Base-by-base conservation (phyloP, 2,888 invertebrate genomes). In the Cistogaster globosa region DNA sequence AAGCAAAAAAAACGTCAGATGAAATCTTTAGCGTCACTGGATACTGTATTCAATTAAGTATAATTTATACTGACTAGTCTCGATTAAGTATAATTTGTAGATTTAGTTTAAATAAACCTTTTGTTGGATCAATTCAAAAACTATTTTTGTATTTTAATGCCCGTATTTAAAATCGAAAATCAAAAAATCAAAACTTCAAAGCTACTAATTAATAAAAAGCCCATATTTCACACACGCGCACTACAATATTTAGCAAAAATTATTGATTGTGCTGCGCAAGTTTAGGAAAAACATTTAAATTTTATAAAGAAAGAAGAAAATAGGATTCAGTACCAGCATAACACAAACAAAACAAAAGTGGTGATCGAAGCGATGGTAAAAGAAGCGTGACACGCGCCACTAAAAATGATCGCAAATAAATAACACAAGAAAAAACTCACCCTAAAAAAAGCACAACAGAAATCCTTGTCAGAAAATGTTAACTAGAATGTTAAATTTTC, bases 301-400 rank as follows among this genome's bases (percentile, higher is more conserved):
- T 53, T 38, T 42, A 51, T 53, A 32, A 51, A 58, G 32, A 65
- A 71, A 45, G 38, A 74, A 32, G n/a, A 16, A 53, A 42, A 42
- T 12, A 60, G 26, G 5, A 63, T 26, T 63, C 8, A 48, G 63
- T 85, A 85, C 85, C 85, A 82, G 85, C 85, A 85, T 85, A 75
- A 69, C 38, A 20, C n/a, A 68, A 58, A 58, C 78, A 60, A 65
- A 74, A 53, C 48, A 79, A 75, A 75, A 68, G 45, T 78, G 58
- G 60, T 68, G 82, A 71, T 78, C 74, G 69, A 53, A 51, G 65
- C 26, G 58, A 58, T 77, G 69, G 55, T 22, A 60, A 74, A 51
- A 67, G 18, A 71, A 84, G 60, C 60, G 84, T 81, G 74, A 79
- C 78, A 83, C 83, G 83, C 75, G 78, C 75, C 69, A 71, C 48